These are phyloP conservation scores for Eubucco bourcierii DNA, from an alignment of 2,113 vertebrate genomes.

Conservation along the genomic window DNA sequence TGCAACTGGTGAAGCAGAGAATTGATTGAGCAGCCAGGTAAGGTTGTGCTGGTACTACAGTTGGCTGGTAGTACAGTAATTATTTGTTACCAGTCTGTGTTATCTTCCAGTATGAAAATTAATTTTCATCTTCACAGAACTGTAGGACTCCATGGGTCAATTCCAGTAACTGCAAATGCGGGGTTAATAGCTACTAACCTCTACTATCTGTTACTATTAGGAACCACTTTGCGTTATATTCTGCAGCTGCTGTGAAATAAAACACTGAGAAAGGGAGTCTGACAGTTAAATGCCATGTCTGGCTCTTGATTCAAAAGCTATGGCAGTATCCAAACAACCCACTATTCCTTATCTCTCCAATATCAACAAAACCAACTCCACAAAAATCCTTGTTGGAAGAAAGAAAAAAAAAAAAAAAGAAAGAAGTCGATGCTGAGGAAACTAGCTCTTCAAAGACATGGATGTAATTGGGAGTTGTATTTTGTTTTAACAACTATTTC, in stretches of 20 bases:
- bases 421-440: not conserved
- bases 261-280: not conserved
- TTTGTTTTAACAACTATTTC: conserved; percentile 34
- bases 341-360: not conserved
- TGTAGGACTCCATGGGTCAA: not conserved
- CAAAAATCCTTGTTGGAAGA: not conserved
- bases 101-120: not conserved
- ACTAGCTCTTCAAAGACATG: conserved; percentile 1
- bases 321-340: not conserved
- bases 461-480: conserved; percentile 31
- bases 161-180: not conserved
- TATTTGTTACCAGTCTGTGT: not conserved
- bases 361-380: not conserved
- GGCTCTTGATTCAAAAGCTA: not conserved
- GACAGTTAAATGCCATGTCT: not conserved
- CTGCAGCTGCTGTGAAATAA: not conserved
- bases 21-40: not conserved
- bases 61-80: not conserved
- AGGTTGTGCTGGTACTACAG: not conserved
- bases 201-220: not conserved
- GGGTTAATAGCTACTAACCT: not conserved
- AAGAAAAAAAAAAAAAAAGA: not conserved
- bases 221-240: not conserved
- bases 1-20: not conserved
- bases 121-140: not conserved